Percentiles rank a stretch among this genome's conserved stretches.
phyloP scores from a whole-genome alignment of 2,888 invertebrate species.

The Folsomia candida region DNA sequence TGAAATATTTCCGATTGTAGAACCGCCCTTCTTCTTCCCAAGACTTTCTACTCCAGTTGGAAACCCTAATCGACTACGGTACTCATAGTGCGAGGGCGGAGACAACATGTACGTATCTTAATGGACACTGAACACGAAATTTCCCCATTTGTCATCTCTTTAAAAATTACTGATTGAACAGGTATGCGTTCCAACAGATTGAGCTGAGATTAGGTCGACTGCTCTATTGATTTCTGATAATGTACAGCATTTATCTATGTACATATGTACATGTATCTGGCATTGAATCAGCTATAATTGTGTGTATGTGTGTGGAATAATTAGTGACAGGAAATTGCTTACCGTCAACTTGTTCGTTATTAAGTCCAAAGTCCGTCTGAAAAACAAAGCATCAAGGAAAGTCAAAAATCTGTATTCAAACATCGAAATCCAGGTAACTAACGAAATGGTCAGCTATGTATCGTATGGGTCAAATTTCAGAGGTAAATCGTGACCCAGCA shows the following conservation, averaged over 20 bases:
- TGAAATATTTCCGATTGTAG: too few species aligned
- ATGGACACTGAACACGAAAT: not conserved
- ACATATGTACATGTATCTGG: too few species aligned
- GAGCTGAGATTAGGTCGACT: too few species aligned
- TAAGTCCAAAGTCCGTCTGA: constrained; percentile 81
- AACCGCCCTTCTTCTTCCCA: too few species aligned
- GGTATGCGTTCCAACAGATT: too few species aligned
- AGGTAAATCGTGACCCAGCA: too few species aligned
- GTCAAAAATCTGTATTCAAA: not conserved
- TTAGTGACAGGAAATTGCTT: constrained; percentile 51
- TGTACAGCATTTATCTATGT: too few species aligned
- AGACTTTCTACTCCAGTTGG: too few species aligned
- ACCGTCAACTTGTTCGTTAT: constrained; percentile 86
- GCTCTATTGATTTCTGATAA: not conserved
- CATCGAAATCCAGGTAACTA: too few species aligned
- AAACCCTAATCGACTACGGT: too few species aligned
- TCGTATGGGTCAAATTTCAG: not conserved
- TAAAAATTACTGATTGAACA: not conserved
- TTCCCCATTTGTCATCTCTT: not conserved
- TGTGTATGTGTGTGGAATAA: too few species aligned
- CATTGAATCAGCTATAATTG: too few species aligned
- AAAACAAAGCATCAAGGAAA: constrained; percentile 54
- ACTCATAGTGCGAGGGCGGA: constrained; percentile 4
- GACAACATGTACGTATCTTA: not conserved
- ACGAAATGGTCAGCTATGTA: not conserved